Evolutionary conservation across 2,797 vertebrate species (phyloP).

Genomic region (Pseudochromis fuscus): DNA sequence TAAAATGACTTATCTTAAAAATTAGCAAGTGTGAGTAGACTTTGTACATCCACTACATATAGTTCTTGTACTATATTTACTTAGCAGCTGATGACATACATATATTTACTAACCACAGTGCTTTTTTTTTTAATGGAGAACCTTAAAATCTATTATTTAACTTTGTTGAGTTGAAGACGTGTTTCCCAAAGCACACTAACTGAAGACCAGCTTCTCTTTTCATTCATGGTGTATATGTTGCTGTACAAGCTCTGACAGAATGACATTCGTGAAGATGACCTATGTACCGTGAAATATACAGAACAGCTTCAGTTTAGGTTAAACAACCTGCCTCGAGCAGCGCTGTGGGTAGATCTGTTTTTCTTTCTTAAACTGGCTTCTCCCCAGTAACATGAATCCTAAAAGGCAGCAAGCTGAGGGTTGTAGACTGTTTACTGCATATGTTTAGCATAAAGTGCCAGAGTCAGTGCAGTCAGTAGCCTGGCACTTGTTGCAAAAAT

Average conservation of each 20-base stretch:
- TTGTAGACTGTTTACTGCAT: background rate
- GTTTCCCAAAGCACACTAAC: background rate
- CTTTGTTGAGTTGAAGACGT: background rate
- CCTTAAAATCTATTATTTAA: background rate
- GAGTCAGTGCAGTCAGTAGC: background rate
- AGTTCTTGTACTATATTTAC: background rate
- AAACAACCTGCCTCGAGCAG: too few relatives aligned
- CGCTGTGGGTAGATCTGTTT: too few relatives aligned
- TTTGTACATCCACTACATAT: too few relatives aligned
- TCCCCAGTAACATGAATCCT: too few relatives aligned
- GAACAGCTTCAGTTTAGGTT: too few relatives aligned
- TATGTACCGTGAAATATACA: too few relatives aligned
- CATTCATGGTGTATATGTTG: background rate
- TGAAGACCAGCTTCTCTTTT: background rate
- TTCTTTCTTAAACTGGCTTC: too few relatives aligned
- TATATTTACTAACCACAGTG: background rate
- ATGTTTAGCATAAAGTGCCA: background rate
- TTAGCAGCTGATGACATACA: background rate
- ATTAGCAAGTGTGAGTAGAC: too few relatives aligned
- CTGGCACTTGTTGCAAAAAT: background rate
- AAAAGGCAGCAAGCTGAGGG: too few relatives aligned
- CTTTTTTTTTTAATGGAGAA: background rate
- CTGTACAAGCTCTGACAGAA: background rate
- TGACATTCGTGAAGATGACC: background rate
- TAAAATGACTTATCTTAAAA: too few relatives aligned